Conservation (phyloP, 2,797 vertebrate genomes). For the Semotilus atromaculatus region DNA sequence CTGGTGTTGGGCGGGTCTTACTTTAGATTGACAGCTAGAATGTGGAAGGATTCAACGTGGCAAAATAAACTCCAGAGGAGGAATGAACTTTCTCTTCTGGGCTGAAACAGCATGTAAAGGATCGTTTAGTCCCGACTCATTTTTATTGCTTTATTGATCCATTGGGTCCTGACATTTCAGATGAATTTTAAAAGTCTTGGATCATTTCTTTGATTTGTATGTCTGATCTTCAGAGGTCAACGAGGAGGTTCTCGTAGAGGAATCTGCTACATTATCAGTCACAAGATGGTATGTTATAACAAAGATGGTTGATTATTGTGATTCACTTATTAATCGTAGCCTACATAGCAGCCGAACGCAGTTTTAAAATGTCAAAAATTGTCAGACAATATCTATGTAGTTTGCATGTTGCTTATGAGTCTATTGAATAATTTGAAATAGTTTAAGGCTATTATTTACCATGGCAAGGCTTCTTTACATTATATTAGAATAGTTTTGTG, state of each 20-base stretch:
- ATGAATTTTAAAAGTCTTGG: background rate
- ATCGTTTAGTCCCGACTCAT: background rate
- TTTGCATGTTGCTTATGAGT: background rate
- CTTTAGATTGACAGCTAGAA: slow-evolving; percentile 20
- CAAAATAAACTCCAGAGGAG: slow-evolving; percentile 23
- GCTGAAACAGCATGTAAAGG: background rate
- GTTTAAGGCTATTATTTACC: background rate
- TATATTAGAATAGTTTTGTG: background rate
- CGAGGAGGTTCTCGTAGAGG: background rate
- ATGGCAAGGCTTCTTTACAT: background rate
- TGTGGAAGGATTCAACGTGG: slow-evolving; percentile 11
- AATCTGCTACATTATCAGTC: background rate
- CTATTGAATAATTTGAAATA: background rate
- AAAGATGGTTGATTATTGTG: background rate
- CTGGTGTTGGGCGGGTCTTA: background rate
- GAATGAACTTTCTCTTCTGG: background rate
- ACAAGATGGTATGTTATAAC: background rate
- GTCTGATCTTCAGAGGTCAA: background rate
- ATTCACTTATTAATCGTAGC: background rate
- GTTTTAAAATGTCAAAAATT: background rate
- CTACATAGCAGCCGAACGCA: background rate
- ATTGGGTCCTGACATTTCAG: background rate
- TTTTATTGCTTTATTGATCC: background rate
- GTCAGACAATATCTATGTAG: background rate
- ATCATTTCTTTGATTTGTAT: background rate